phyloP scores from a whole-genome alignment of 2,888 invertebrate genomes.

The Ecliptopera silaceata region DNA sequence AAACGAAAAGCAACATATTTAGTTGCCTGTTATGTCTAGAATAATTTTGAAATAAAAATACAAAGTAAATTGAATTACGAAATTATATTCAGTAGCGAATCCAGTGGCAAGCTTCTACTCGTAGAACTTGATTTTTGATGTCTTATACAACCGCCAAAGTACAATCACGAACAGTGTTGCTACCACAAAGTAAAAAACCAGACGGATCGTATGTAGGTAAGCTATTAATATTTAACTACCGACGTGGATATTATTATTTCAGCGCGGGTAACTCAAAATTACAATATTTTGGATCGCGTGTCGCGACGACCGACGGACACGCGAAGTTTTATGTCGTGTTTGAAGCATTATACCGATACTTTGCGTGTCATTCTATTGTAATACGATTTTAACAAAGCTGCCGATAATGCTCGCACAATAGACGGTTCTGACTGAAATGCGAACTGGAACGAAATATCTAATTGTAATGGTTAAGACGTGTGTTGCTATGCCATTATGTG shows the following conservation, averaged over 20 bases:
- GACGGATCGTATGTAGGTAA: slow-evolving; percentile 44
- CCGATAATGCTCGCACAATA: slow-evolving; percentile 69
- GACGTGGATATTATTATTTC: slow-evolving; percentile 45
- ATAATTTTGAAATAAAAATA: too few species aligned
- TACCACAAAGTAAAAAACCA: slow-evolving; percentile 40
- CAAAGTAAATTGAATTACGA: background rate
- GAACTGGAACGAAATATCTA: slow-evolving; percentile 59
- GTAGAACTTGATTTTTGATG: background rate
- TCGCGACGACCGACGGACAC: slow-evolving; percentile 51
- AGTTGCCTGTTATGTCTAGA: too few species aligned
- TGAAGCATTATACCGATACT: slow-evolving; percentile 67
- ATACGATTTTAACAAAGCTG: slow-evolving; percentile 73
- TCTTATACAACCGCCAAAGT: background rate
- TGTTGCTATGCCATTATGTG: slow-evolving; percentile 16
- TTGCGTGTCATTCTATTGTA: slow-evolving; percentile 74
- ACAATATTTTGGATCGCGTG: slow-evolving; percentile 62
- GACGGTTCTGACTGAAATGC: slow-evolving; percentile 60
- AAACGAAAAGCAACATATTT: too few species aligned
- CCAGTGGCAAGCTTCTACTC: background rate
- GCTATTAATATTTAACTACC: slow-evolving; percentile 53
- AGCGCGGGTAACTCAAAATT: slow-evolving; percentile 50
- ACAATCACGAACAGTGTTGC: slow-evolving; percentile 11
- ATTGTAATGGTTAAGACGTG: slow-evolving; percentile 47
- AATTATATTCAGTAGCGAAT: background rate
- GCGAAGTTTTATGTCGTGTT: slow-evolving; percentile 53